phyloP scores from a whole-genome alignment of 2,113 vertebrate genomes.

The Oenanthe oenanthe region DNA sequence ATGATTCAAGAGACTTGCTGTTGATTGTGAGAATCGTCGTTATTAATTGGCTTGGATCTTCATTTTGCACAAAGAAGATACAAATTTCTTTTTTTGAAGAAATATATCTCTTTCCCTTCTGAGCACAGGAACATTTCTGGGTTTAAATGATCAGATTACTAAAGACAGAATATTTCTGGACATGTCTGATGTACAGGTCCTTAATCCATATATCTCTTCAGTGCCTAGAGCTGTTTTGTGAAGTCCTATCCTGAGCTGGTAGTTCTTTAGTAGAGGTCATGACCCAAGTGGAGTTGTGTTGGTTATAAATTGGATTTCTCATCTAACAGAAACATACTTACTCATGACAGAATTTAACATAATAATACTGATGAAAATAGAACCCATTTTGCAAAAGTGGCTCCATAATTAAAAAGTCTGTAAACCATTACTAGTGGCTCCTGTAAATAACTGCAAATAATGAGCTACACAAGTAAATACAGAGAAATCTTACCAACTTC shows the following conservation, averaged over 20 bases:
- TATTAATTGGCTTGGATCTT: neutral
- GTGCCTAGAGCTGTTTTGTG: neutral
- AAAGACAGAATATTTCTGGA: neutral
- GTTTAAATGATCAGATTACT: constrained; percentile 17
- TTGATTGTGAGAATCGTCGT: neutral
- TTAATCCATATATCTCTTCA: neutral
- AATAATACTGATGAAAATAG: neutral
- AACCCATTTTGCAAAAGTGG: neutral
- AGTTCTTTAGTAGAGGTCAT: neutral
- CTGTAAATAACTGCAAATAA: neutral
- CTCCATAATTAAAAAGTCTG: neutral
- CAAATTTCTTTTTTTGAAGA: neutral
- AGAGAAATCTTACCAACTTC: neutral
- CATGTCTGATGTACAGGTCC: neutral
- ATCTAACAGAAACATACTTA: neutral
- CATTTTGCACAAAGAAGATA: neutral
- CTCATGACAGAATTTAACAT: neutral
- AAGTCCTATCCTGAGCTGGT: neutral
- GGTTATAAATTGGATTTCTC: neutral
- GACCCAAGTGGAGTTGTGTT: neutral
- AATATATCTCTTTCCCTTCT: neutral
- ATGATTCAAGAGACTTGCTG: neutral
- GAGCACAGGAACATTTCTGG: neutral
- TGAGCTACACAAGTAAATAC: neutral
- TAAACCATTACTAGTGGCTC: neutral